Conservation (phyloP, 1,140 invertebrate species). For the Helicoverpa zea region DNA sequence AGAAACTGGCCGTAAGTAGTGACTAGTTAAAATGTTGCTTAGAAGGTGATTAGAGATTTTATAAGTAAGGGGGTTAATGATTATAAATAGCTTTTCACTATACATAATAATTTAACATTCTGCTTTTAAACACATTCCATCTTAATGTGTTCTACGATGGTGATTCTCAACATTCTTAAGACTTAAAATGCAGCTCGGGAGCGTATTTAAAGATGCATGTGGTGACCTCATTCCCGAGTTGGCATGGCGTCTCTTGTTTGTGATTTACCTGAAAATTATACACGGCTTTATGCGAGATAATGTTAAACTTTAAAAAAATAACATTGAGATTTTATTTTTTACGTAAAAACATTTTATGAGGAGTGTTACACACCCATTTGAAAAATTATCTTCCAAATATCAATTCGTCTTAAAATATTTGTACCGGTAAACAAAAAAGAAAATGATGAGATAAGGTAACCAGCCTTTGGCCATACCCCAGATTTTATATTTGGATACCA, state of each 20-base stretch:
- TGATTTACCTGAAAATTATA: constrained; percentile 70
- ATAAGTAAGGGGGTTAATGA: no score
- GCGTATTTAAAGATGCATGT: constrained; percentile 82
- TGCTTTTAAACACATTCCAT: constrained; percentile 8
- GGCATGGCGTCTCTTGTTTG: constrained; percentile 61
- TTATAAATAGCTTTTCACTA: not conserved
- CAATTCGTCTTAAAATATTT: no score
- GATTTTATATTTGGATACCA: not conserved
- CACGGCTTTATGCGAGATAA: not conserved
- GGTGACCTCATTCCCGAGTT: constrained; percentile 77
- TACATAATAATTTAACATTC: not conserved
- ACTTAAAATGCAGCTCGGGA: constrained; percentile 78
- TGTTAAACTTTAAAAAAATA: not conserved
- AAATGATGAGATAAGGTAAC: no score
- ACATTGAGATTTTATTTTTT: no score
- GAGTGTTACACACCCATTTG: no score
- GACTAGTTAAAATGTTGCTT: no score
- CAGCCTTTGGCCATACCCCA: not conserved
- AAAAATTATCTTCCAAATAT: no score
- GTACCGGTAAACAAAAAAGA: no score
- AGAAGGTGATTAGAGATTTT: no score
- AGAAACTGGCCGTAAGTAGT: no score
- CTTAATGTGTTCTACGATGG: not conserved
- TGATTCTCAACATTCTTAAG: constrained; percentile 53
- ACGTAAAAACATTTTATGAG: no score